phyloP scores from a whole-genome alignment of 2,113 vertebrate genomes.

The Bubo bubo region DNA sequence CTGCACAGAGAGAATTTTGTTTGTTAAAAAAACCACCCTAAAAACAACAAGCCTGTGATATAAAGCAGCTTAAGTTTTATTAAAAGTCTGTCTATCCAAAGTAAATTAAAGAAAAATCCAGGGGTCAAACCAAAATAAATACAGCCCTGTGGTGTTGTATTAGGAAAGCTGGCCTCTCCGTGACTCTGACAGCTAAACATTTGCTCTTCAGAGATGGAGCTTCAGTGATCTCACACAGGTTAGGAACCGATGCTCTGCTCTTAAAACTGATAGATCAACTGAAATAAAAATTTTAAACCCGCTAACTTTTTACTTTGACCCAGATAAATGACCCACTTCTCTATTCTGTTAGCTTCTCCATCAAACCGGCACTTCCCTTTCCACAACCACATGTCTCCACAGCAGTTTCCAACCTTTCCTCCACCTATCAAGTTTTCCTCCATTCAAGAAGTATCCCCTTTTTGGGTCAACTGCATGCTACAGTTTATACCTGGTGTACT shows the following conservation, averaged over 20 bases:
- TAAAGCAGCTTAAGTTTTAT: conserved; percentile 52
- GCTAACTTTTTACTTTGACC: background rate
- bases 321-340: background rate
- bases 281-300: background rate
- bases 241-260: background rate
- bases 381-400: background rate
- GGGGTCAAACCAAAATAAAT: conserved; percentile 48
- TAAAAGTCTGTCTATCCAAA: conserved; percentile 43
- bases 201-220: background rate
- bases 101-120: conserved; percentile 57
- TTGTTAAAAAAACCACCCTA: conserved; percentile 5
- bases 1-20: background rate
- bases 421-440: background rate
- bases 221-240: background rate
- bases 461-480: background rate
- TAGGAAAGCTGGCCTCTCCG: background rate
- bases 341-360: background rate
- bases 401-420: background rate
- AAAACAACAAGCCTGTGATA: conserved; percentile 33
- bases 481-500: background rate
- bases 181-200: background rate
- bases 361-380: background rate
- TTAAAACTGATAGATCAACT: background rate
- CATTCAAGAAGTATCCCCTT: background rate
- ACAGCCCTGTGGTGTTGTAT: background rate